Base-by-base conservation (phyloP, 2,888 invertebrate genomes). In the Ichneumon xanthorius region DNA sequence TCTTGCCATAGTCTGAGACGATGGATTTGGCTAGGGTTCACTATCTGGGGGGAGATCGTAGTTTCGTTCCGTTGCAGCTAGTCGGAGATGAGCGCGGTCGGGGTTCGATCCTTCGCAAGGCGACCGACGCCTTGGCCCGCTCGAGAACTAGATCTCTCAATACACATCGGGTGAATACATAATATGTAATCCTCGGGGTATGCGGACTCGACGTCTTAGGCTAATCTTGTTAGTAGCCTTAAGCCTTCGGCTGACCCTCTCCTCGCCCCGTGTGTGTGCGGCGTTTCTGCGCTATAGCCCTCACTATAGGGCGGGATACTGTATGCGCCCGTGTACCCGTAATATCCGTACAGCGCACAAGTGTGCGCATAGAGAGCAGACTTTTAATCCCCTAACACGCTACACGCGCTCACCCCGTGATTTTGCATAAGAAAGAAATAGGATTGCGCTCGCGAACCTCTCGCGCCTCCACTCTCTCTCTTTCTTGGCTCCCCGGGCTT, bases 221-320 rank as follows among this genome's bases (percentile, higher is more conserved):
- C 93, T 94, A 93, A 94, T 94, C 93, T 94, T 93, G 94, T 94
- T 94, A 94, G 93, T 71, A 89, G 91, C 90, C 90, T 90, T 92
- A 92, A 93, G 93, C 92, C 92, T 91, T 90, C 90, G 91, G 92
- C 92, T 93, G 92, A 93, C 92, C 92, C 92, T 91, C 90, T 88
- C 87, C 79, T 82, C 45, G 2, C 16, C 16, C 79, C 82, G 63
- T 37, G 71, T 63, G 26, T 63, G 58, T 63, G 68, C 22, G 61
- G 50, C 45, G 71, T 55, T 19, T 63, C 50, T 63, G 73, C 22
- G 53, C 19, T 63, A 33, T 7, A 33, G 63, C 1, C 6, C 68
- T 72, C 77, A n/a, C 73, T 50, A 63, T 80, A 76, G 11, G 14
- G 14, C 30, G 55, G 9, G 45, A 71, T 76, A 30, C 61, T 45